A percentile compares a stretch with the other conserved stretches of the same genome.
phyloP scores from a whole-genome alignment of 2,888 invertebrate genomes.

The Eulithis testata region DNA sequence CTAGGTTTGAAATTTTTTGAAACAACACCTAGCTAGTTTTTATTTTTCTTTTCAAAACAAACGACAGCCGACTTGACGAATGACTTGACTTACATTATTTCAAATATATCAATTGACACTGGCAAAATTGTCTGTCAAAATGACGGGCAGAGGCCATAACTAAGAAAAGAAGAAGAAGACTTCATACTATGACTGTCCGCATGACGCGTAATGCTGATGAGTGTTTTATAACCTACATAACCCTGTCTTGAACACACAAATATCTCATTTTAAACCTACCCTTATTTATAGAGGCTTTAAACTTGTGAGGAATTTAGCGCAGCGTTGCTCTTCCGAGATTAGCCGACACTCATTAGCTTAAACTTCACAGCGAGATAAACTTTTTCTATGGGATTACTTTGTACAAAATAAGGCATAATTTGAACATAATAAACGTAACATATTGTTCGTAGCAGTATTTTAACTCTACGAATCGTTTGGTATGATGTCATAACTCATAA shows the following conservation, averaged over 20 bases:
- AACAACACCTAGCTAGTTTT: too few relatives aligned
- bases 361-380: conserved; percentile 38
- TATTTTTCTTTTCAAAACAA: too few relatives aligned
- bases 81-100: too few relatives aligned
- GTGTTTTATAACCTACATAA: background rate
- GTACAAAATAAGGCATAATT: conserved; percentile 16
- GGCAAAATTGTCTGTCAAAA: too few relatives aligned
- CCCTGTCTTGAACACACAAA: conserved; percentile 40
- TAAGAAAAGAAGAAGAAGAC: too few relatives aligned
- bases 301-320: conserved; percentile 37
- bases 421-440: background rate
- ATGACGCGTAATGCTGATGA: conserved; percentile 3
- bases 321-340: conserved; percentile 46
- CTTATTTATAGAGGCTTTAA: conserved; percentile 51
- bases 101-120: too few relatives aligned
- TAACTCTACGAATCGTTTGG: background rate
- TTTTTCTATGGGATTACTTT: conserved; percentile 37
- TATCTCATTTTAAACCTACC: conserved; percentile 47
- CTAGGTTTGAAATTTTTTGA: too few relatives aligned
- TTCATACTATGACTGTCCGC: too few relatives aligned
- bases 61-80: too few relatives aligned
- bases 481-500: too few relatives aligned
- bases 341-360: conserved; percentile 46
- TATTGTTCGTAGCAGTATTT: conserved; percentile 5
- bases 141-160: too few relatives aligned